A percentile compares a stretch with the other conserved stretches of the same genome.
Conservation (phyloP, 2,888 invertebrate genomes). For the Drosophila ochracea region DNA sequence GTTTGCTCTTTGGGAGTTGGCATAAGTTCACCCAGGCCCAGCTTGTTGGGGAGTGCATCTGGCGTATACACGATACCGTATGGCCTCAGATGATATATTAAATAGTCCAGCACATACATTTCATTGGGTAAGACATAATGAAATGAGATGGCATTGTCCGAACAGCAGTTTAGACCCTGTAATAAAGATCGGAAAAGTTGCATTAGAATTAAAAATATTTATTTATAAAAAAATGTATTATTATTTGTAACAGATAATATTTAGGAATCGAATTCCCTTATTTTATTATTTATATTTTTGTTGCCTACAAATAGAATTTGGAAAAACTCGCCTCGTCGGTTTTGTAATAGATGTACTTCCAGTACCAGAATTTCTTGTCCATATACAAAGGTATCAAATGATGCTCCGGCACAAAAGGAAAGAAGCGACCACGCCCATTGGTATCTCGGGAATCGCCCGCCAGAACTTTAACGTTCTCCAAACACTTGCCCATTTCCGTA, state of each 20-base stretch:
- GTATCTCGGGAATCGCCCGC: conserved; percentile 96
- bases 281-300: no score
- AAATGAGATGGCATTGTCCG: conserved; percentile 96
- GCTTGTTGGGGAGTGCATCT: conserved; percentile 58
- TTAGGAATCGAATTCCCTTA: no score
- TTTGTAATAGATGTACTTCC: conserved; percentile 96
- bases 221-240: no score
- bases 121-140: conserved; percentile 95
- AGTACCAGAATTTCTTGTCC: conserved; percentile 94
- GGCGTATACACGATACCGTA: conserved; percentile 86
- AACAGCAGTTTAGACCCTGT: conserved; percentile 88
- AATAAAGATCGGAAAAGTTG: no score
- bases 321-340: conserved; percentile 87
- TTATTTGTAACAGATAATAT: no score
- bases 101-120: conserved; percentile 97
- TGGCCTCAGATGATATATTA: conserved; percentile 95
- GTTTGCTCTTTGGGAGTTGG: background rate
- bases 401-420: conserved; percentile 96
- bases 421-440: conserved; percentile 94
- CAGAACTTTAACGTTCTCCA: conserved; percentile 92
- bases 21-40: conserved; percentile 46
- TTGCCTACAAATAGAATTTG: background rate
- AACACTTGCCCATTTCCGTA: conserved; percentile 87
- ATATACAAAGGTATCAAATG: conserved; percentile 90
- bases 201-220: no score